Conservation (phyloP, 2,113 vertebrate genomes). For the Protobothrops flavoviridis region DNA sequence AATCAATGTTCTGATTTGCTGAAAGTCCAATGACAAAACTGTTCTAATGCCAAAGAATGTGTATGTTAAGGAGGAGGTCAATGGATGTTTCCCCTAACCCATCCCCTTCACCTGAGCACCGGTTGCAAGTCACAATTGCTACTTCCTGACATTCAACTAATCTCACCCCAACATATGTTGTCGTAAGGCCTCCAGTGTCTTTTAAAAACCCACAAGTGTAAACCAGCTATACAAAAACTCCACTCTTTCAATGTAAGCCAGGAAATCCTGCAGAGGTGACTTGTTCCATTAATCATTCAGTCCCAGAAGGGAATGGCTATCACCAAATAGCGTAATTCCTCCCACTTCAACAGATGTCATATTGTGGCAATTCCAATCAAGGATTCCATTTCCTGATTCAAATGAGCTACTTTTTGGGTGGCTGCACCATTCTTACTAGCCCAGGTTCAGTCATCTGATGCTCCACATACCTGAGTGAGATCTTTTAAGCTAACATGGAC, state of each 20-base stretch:
- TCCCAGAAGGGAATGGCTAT: slow-evolving; percentile 7
- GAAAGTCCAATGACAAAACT: background rate
- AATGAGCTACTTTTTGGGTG: slow-evolving; percentile 28
- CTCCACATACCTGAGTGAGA: background rate
- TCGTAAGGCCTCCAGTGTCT: background rate
- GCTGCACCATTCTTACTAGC: slow-evolving; percentile 10
- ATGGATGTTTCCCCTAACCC: background rate
- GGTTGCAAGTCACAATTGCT: background rate
- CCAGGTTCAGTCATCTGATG: slow-evolving; percentile 10
- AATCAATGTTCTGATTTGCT: background rate
- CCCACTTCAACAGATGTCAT: slow-evolving; percentile 42
- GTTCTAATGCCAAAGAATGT: background rate
- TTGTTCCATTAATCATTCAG: slow-evolving; percentile 32
- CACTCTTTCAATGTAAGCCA: background rate
- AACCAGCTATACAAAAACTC: background rate
- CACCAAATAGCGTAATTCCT: slow-evolving; percentile 36
- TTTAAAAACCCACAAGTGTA: background rate
- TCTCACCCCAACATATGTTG: slow-evolving; percentile 13
- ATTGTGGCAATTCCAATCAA: slow-evolving; percentile 41
- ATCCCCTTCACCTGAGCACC: background rate
- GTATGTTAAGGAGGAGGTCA: slow-evolving; percentile 1
- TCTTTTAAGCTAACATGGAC: background rate
- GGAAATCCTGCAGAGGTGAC: slow-evolving; percentile 33
- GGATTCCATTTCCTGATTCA: slow-evolving; percentile 47
- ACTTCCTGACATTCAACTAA: slow-evolving; percentile 18